Base-by-base conservation (phyloP, 2,888 invertebrate species). In the Dasypogon diadema region DNA sequence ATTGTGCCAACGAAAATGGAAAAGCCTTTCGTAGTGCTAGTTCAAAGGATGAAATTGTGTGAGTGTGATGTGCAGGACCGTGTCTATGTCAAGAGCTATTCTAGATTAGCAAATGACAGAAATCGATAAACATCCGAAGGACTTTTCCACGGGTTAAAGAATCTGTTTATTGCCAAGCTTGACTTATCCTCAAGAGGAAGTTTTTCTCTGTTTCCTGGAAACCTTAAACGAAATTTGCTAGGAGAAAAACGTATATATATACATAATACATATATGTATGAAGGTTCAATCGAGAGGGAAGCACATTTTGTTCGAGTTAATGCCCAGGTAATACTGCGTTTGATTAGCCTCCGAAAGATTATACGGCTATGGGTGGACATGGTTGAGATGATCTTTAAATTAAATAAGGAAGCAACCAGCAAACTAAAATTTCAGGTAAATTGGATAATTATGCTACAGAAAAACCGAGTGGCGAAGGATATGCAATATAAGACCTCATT, bases 1-100 rank as follows among this genome's bases (percentile, higher is more conserved):
- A 48, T 56, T 56, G 55, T 12, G 63, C 58, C 70, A 75, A 75
- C 70, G 75, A 75, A 75, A 75, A 75, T 75, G 58, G 68, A 75
- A 73, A 21, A n/a, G 12, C 42, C 55, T 21, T 46, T 22, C 8
- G 14, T 73, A n/a, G 56, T 73, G 3, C 46, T 73, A 21, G 34
- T 34, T 24, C 2, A 4, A 12, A 24, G n/a, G 22, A 21, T 34
- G n/a, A 58, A 18, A 54, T 56, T 24, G 56, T 26, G 34, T 34
- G 18, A 18, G 70, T 70, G 54, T 24, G 21, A 21, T 34, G 54
- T 54, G 51, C 21, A 54, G 18, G 34, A 14, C 5, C 8, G 30
- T 70, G 30, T 30, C 48, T 54, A 70, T 54, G 54, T 16, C 70
- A 54, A 30, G 54, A 26, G 54, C 10, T 22, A 70, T 54, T 21